Evolutionary conservation across 2,113 vertebrate species (phyloP).

Genomic region (Dermatemys mawii): DNA sequence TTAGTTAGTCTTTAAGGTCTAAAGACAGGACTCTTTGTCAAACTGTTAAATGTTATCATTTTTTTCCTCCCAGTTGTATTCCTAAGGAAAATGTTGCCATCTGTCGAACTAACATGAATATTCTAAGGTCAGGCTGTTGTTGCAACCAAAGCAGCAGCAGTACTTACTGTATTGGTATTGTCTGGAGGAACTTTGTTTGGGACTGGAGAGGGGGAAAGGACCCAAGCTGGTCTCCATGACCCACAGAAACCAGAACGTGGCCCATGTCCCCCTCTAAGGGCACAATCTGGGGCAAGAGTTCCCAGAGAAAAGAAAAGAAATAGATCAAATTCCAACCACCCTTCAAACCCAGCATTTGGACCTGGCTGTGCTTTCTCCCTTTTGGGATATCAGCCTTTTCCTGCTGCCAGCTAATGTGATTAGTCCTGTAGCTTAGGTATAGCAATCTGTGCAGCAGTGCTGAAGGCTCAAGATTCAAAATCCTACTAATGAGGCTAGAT

Average conservation of each 20-base stretch:
- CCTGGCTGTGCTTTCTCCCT: neutral
- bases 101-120: slow-evolving; percentile 1
- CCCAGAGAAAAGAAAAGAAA: neutral
- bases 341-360: neutral
- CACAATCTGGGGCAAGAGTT: neutral
- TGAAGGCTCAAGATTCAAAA: no score
- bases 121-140: slow-evolving; percentile 17
- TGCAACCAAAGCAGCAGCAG: neutral
- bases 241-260: no score
- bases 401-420: no score
- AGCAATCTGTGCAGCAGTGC: no score
- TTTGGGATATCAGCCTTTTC: neutral
- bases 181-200: neutral
- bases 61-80: neutral
- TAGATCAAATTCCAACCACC: rapidly evolving
- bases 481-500: no score
- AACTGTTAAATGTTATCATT: slow-evolving; percentile 16
- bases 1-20: no score
- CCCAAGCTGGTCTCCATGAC: no score
- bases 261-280: no score
- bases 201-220: neutral
- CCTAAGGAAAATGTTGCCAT: neutral
- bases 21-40: no score
- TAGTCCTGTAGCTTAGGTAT: no score
- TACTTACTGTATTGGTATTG: no score